Evolutionary conservation across 2,797 vertebrate species (phyloP).

Genomic region (Alcedo quadribrachys): DNA sequence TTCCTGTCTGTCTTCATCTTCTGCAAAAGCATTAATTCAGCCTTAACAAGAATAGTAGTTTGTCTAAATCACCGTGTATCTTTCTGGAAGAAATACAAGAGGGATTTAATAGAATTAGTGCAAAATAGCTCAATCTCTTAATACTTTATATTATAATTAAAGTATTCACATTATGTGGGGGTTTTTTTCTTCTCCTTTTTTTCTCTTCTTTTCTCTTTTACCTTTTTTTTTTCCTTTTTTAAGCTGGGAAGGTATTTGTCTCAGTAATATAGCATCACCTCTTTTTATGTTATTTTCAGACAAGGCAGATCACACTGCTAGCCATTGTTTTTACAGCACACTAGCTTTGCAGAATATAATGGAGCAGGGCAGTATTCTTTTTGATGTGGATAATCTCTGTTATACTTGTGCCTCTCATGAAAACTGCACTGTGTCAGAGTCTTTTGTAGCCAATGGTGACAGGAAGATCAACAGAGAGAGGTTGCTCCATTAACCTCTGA

Average conservation of each 20-base stretch:
- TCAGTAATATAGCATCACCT: neutral
- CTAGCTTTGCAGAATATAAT: constrained; percentile 25
- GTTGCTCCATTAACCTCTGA: constrained; percentile 71
- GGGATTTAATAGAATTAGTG: constrained; percentile 42
- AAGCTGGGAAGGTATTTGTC: constrained; percentile 36
- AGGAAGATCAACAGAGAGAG: constrained; percentile 66
- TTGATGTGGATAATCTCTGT: constrained; percentile 64
- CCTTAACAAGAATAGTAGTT: constrained; percentile 68
- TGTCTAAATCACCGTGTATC: constrained; percentile 60
- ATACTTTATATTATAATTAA: constrained; percentile 58
- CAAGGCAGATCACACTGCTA: constrained; percentile 24
- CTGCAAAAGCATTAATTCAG: constrained; percentile 66
- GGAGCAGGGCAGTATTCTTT: constrained; percentile 43
- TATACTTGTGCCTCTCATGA: constrained; percentile 60
- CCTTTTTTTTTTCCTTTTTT: neutral
- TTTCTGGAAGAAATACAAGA: constrained; percentile 63
- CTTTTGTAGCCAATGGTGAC: constrained; percentile 55
- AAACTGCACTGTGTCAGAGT: constrained; percentile 60
- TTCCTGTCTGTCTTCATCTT: constrained; percentile 66
- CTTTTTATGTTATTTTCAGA: constrained; percentile 59
- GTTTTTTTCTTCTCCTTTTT: fast-evolving
- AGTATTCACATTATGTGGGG: constrained; percentile 23
- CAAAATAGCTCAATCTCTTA: constrained; percentile 48
- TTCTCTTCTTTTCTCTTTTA: neutral
- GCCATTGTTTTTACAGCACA: constrained; percentile 8